Evolutionary conservation across 1,140 invertebrate species (phyloP).

Genomic region (Drosophila ambigua): DNA sequence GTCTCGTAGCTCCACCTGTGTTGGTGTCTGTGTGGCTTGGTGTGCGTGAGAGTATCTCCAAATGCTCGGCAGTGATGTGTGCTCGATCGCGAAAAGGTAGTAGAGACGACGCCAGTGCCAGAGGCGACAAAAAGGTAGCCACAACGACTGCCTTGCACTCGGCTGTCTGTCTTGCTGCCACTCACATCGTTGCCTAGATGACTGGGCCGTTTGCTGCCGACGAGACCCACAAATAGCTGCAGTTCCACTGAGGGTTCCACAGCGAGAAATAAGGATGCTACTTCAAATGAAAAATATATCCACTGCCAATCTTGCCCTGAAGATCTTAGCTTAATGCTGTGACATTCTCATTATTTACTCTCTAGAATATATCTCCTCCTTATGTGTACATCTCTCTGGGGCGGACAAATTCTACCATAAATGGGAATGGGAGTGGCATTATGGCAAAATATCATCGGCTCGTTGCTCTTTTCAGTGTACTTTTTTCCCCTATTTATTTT

Average conservation of each 20-base stretch:
- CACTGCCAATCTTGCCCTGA: too few relatives aligned
- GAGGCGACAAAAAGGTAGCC: constrained; percentile 21
- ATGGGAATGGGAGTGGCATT: too few relatives aligned
- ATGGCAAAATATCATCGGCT: too few relatives aligned
- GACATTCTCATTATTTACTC: too few relatives aligned
- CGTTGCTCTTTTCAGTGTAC: background rate
- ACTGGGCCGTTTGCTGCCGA: constrained; percentile 42
- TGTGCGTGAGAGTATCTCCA: constrained; percentile 48
- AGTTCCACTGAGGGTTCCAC: constrained; percentile 1
- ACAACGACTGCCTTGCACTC: constrained; percentile 28
- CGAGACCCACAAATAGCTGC: constrained; percentile 48
- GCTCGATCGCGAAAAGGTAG: constrained; percentile 27
- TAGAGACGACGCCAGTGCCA: constrained; percentile 41
- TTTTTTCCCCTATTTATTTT: constrained; percentile 19
- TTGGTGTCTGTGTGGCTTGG: constrained; percentile 19
- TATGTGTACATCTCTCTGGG: too few relatives aligned
- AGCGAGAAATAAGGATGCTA: too few relatives aligned
- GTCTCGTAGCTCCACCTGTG: constrained; percentile 4
- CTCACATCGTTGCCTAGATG: constrained; percentile 57
- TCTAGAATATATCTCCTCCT: too few relatives aligned
- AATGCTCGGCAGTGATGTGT: constrained; percentile 27
- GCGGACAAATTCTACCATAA: too few relatives aligned
- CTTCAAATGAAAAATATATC: too few relatives aligned
- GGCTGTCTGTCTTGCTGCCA: constrained; percentile 3
- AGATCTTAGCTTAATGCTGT: too few relatives aligned